These are phyloP conservation scores for Aleadryas rufinucha DNA, from an alignment of 2,113 vertebrate genomes.

Conservation along the genomic window DNA sequence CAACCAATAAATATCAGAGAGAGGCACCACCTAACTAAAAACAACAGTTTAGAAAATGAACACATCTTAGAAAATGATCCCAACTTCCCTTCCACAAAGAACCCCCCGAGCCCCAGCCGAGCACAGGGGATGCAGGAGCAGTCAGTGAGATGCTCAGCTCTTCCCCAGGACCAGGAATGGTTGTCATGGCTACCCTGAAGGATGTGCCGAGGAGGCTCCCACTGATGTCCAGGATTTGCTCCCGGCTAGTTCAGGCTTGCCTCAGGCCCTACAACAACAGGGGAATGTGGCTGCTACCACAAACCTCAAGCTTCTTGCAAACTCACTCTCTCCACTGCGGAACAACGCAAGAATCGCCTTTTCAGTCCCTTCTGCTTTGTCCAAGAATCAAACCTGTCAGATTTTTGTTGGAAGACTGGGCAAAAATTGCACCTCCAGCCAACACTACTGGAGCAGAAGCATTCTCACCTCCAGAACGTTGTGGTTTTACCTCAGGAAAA, in stretches of 20 bases:
- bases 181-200: constrained; percentile 47
- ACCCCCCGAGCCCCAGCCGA: background rate
- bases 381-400: background rate
- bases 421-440: background rate
- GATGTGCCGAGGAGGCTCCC: background rate
- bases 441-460: background rate
- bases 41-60: background rate
- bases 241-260: background rate
- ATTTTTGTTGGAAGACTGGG: background rate
- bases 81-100: background rate
- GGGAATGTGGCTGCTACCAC: background rate
- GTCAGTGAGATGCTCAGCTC: background rate
- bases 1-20: background rate
- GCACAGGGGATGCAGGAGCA: background rate
- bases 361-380: background rate
- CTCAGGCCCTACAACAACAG: background rate
- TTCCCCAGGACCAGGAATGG: background rate
- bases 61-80: background rate
- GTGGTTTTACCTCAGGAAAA: background rate
- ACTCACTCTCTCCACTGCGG: background rate
- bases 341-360: fast-evolving
- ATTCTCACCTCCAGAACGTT: fast-evolving
- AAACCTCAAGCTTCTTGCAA: background rate
- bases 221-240: background rate
- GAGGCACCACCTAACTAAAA: background rate